Evolutionary conservation across 2,888 invertebrate species (phyloP), one percentile per base, ranked within the genome.

Genomic region (Tineola bisselliella): DNA sequence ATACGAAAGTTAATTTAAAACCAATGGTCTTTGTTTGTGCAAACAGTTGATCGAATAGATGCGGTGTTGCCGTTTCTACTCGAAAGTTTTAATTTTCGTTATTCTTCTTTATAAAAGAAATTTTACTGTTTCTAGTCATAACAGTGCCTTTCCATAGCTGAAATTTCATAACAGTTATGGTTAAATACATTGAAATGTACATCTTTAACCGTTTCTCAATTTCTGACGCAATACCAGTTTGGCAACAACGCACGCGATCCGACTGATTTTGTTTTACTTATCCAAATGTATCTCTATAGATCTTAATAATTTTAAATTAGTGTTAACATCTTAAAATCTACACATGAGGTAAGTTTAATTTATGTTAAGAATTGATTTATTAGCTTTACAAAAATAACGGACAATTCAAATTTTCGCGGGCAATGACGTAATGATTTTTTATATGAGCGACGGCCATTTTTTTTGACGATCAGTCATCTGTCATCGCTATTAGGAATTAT

Each of bases 171-270:
- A 58, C 15, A 58, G 33, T 31, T 58, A 33, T 58, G 54, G 10
- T 25, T 10, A 54, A 25, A 33, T 58, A 31, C 31, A 5, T 33
- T 33, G 33, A 33, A 58, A 58, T 59, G 59, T 59, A 44, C 44
- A 59, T n/a, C 38, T n/a, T 31, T 59, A 8, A 25, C 25, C 79
- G 74, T 67, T 79, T 69, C 73, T 69, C 70, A 76, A 64, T 81
- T 70, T 84, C 87, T 87, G 86, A 87, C 79, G 86, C 86, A 86
- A 87, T 79, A 78, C 71, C 83, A 70, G 79, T 76, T 78, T 84
- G 86, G 84, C 86, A 86, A 84, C 86, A 81, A 74, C 77, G 84
- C 81, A 67, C 73, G 13, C 48, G 17, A 48, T 48, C 15, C 15
- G 48, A 48, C 48, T 48, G 48, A 48, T 17, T 48, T 48, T 48